These are phyloP conservation scores for Hylyphantes graminicola DNA, from an alignment of 1,140 invertebrate genomes.

Conservation along the genomic window DNA sequence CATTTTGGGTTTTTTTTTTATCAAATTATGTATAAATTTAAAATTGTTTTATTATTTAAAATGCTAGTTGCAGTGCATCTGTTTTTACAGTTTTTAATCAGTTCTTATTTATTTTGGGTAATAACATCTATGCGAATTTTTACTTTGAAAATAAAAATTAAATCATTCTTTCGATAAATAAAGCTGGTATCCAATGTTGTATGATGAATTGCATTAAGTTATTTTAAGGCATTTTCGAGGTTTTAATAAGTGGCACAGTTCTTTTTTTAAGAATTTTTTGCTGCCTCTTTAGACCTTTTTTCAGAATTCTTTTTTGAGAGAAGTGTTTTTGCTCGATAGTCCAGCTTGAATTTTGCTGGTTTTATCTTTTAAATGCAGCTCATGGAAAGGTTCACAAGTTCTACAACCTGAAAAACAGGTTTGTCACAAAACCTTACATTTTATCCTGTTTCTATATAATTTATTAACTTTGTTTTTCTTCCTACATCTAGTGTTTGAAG, in stretches of 20 bases:
- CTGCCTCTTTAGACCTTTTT: conserved; percentile 55
- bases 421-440: conserved; percentile 29
- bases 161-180: too few species aligned
- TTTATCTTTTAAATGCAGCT: conserved; percentile 58
- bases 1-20: too few species aligned
- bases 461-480: conserved; percentile 34
- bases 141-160: too few species aligned
- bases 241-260: conserved; percentile 45
- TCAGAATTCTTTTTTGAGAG: conserved; percentile 57
- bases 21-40: too few species aligned
- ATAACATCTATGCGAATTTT: too few species aligned
- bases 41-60: too few species aligned
- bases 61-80: too few species aligned
- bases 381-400: conserved; percentile 55
- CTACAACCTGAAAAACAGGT: conserved; percentile 52
- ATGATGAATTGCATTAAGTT: too few species aligned
- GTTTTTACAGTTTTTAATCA: too few species aligned
- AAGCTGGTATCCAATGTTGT: too few species aligned
- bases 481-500: background rate
- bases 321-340: conserved; percentile 51
- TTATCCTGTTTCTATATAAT: background rate
- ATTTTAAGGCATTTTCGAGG: too few species aligned
- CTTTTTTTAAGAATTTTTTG: conserved; percentile 38
- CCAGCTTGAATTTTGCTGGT: conserved; percentile 51
- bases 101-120: too few species aligned